phyloP scores from a whole-genome alignment of 2,888 invertebrate species.

The Drosophila buzzatii region DNA sequence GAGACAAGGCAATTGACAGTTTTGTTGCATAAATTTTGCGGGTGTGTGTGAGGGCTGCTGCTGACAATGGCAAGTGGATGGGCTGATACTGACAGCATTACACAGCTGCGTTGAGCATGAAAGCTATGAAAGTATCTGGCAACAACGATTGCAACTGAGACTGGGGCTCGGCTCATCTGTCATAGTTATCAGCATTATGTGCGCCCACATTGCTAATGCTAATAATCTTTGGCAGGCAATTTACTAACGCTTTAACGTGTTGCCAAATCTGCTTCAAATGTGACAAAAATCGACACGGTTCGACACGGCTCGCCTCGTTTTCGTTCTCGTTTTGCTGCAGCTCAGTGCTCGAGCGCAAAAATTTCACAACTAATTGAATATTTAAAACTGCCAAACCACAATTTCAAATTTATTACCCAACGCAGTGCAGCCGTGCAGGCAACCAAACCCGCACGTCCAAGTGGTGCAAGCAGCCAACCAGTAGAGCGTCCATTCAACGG shows the following conservation, averaged over 20 bases:
- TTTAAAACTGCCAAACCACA: slow-evolving; percentile 83
- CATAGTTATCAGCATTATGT: slow-evolving; percentile 46
- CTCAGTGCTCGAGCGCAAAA: slow-evolving; percentile 55
- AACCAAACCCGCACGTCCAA: slow-evolving; percentile 12
- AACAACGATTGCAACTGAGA: slow-evolving; percentile 53
- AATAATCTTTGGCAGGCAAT: slow-evolving; percentile 3
- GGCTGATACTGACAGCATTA: slow-evolving; percentile 54
- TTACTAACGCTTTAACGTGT: slow-evolving; percentile 30
- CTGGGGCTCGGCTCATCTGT: slow-evolving; percentile 22
- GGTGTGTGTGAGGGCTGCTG: background rate
- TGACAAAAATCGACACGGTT: slow-evolving; percentile 57
- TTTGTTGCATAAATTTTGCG: slow-evolving; percentile 68
- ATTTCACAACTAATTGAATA: slow-evolving; percentile 83
- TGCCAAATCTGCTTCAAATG: slow-evolving; percentile 40
- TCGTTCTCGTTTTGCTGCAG: slow-evolving; percentile 15
- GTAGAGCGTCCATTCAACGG: slow-evolving; percentile 58
- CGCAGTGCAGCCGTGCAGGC: slow-evolving; percentile 36
- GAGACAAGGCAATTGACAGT: slow-evolving; percentile 62
- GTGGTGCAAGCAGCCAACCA: slow-evolving; percentile 13
- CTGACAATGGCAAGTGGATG: slow-evolving; percentile 38
- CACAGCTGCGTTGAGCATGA: background rate
- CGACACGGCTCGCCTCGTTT: background rate
- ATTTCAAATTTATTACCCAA: slow-evolving; percentile 83
- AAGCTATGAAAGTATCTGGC: slow-evolving; percentile 24
- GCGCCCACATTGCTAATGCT: background rate